Conservation (phyloP, 2,113 vertebrate species). For the Seriola rivoliana region DNA sequence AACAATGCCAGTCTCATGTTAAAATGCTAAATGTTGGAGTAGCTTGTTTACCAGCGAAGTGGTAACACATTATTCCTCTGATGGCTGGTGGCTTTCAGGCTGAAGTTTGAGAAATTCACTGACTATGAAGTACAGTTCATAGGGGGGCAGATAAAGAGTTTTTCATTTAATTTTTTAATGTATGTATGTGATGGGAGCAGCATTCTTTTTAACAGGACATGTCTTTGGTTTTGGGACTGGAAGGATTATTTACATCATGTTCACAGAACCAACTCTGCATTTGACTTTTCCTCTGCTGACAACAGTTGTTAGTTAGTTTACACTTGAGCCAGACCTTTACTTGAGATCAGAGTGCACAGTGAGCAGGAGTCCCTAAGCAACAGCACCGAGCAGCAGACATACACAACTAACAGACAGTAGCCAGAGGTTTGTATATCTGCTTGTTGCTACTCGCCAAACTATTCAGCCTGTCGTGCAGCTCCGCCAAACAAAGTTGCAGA, state of each 20-base stretch:
- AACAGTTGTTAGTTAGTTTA: constrained; percentile 26
- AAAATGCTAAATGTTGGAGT: background rate
- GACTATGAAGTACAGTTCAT: background rate
- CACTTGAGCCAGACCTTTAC: background rate
- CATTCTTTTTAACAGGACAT: background rate
- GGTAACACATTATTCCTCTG: no score
- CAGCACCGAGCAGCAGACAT: constrained; percentile 4
- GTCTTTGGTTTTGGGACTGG: background rate
- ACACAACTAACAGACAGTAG: background rate
- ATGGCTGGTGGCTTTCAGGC: background rate
- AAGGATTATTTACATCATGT: background rate
- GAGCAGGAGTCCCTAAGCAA: constrained; percentile 37
- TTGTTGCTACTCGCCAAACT: constrained; percentile 59
- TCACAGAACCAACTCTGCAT: background rate
- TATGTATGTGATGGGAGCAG: background rate
- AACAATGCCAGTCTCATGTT: no score
- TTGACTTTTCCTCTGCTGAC: background rate
- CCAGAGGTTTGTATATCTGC: constrained; percentile 19
- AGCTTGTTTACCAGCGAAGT: no score
- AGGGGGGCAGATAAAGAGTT: background rate
- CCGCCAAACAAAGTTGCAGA: constrained; percentile 35
- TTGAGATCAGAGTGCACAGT: background rate
- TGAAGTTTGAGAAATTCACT: background rate
- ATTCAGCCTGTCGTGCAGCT: constrained; percentile 32
- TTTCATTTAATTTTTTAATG: background rate